Evolutionary conservation across 2,888 invertebrate species (phyloP).

Genomic region (Melanotus villosus): DNA sequence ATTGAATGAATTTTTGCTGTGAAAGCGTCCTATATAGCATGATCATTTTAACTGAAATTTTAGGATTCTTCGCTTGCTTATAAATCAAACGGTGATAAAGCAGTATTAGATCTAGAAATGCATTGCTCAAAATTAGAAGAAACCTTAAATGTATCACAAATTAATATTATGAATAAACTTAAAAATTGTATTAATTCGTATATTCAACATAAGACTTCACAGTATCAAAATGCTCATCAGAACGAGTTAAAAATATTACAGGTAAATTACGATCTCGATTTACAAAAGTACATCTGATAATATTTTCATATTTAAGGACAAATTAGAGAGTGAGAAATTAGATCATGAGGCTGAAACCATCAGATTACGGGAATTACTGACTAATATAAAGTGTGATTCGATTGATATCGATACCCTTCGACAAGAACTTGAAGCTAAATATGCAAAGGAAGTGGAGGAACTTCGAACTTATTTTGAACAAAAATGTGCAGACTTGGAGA

Average conservation of each 20-base stretch:
- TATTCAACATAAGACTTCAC: slow-evolving; percentile 51
- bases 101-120: slow-evolving; percentile 48
- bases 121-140: slow-evolving; percentile 54
- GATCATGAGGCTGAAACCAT: slow-evolving; percentile 71
- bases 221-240: slow-evolving; percentile 52
- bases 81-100: not conserved
- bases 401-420: slow-evolving; percentile 72
- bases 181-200: slow-evolving; percentile 55
- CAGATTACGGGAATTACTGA: slow-evolving; percentile 71
- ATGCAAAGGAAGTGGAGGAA: slow-evolving; percentile 84
- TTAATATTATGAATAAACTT: slow-evolving; percentile 53
- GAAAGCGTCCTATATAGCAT: too few species aligned
- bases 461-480: slow-evolving; percentile 84
- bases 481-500: slow-evolving; percentile 85
- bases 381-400: slow-evolving; percentile 73
- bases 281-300: too few species aligned
- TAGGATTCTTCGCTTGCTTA: not conserved
- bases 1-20: too few species aligned
- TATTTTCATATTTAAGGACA: too few species aligned
- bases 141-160: slow-evolving; percentile 51
- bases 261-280: too few species aligned
- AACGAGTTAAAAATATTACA: slow-evolving; percentile 57
- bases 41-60: too few species aligned
- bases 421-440: slow-evolving; percentile 75
- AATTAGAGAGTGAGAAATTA: slow-evolving; percentile 73